A percentile compares a stretch with the other conserved stretches of the same genome.
These are phyloP conservation scores for Chaetophractus vellerosus DNA, from an alignment of 2,797 vertebrate species.

Conservation along the genomic window DNA sequence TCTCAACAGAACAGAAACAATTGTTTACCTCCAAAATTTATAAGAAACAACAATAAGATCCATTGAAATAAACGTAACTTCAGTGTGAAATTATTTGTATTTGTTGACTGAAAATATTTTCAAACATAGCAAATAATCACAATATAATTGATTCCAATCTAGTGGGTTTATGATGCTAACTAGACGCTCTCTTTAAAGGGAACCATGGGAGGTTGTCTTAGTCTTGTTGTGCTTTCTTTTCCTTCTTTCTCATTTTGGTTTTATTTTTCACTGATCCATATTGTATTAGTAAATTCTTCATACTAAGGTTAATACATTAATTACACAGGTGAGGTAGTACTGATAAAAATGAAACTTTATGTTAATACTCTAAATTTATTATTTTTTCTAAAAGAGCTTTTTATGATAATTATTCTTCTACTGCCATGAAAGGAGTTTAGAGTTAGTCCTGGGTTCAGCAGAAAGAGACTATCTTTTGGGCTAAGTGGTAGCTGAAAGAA, in stretches of 20 bases:
- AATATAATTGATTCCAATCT: background rate
- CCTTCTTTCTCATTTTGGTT: background rate
- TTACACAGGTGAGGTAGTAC: background rate
- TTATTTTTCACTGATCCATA: background rate
- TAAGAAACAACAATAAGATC: background rate
- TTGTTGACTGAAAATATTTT: background rate
- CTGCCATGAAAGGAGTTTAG: background rate
- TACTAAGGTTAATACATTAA: background rate
- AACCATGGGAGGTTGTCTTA: rapidly evolving
- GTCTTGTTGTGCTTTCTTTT: background rate
- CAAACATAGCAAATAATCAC: background rate
- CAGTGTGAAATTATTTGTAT: background rate
- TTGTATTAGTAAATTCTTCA: background rate
- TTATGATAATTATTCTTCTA: background rate
- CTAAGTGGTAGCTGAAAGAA: background rate
- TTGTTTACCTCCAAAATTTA: background rate
- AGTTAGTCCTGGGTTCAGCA: background rate
- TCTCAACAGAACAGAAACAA: background rate
- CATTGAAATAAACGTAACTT: background rate
- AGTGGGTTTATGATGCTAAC: background rate
- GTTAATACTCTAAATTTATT: background rate
- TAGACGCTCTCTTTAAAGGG: background rate
- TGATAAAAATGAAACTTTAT: background rate
- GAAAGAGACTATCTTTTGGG: background rate
- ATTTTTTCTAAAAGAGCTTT: background rate